Evolutionary conservation across 2,797 vertebrate genomes (phyloP).

Genomic region (Aldrovandia affinis): DNA sequence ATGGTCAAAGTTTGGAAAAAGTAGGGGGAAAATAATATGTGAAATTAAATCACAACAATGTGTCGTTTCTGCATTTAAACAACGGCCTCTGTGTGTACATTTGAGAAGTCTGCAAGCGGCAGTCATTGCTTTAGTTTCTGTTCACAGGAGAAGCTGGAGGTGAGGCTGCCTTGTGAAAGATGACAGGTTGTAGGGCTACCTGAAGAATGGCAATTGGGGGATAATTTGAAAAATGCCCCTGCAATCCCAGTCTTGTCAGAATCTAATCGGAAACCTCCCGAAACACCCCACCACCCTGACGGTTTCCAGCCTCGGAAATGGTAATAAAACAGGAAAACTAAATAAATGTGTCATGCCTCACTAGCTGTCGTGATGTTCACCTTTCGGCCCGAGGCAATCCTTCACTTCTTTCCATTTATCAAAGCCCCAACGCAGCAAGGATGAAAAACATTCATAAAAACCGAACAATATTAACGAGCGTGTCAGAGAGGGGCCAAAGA

Average conservation of each 20-base stretch:
- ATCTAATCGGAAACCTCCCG: conserved; percentile 21
- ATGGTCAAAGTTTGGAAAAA: background rate
- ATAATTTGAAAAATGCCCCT: conserved; percentile 24
- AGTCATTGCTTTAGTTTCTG: background rate
- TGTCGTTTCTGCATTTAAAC: background rate
- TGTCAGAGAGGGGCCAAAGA: background rate
- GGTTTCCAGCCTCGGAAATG: background rate
- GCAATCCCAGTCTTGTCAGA: conserved; percentile 28
- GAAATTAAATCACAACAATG: background rate
- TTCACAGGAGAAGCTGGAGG: background rate
- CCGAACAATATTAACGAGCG: background rate
- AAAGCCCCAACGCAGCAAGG: background rate
- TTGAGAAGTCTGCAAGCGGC: background rate
- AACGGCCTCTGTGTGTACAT: background rate
- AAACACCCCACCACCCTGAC: conserved; percentile 6
- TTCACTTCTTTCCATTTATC: conserved; percentile 5
- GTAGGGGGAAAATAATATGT: background rate
- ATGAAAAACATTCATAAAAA: background rate
- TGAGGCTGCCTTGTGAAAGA: background rate
- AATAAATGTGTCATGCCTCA: conserved; percentile 19
- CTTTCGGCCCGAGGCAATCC: background rate
- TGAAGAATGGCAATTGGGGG: conserved; percentile 11
- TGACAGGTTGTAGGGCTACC: conserved; percentile 11
- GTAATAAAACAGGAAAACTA: conserved; percentile 21
- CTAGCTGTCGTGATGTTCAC: background rate